phyloP scores from a whole-genome alignment of 2,888 invertebrate species.

The Lumbricus terrestris region DNA sequence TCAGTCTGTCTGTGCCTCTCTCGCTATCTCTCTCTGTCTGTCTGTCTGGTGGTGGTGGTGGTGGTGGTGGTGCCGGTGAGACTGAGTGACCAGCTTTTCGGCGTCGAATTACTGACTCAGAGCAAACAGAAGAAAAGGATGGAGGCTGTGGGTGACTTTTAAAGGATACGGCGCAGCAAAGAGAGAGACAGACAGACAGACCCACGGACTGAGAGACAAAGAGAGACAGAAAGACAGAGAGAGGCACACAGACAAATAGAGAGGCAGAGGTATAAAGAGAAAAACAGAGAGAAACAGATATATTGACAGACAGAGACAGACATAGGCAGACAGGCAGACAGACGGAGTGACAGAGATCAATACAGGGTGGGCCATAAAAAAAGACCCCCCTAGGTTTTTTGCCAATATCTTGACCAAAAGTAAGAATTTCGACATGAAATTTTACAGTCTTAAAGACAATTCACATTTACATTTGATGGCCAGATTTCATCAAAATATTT shows the following conservation, averaged over 20 bases:
- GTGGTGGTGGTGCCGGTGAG: not conserved
- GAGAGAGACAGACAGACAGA: not conserved
- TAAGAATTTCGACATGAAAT: too few relatives aligned
- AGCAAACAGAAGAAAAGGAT: not conserved
- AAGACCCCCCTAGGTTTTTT: too few relatives aligned
- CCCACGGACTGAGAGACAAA: not conserved
- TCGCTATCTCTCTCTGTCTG: too few relatives aligned
- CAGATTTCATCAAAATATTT: too few relatives aligned
- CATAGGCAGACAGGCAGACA: not conserved
- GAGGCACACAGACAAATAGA: not conserved
- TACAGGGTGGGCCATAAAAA: too few relatives aligned
- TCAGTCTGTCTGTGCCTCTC: too few relatives aligned
- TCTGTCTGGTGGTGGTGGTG: not conserved
- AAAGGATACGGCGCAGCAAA: not conserved
- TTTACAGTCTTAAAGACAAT: too few relatives aligned
- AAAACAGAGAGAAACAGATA: too few relatives aligned
- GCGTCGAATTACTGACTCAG: not conserved
- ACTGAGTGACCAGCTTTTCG: not conserved
- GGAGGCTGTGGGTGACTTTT: not conserved
- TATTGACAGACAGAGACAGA: not conserved
- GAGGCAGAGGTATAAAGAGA: not conserved
- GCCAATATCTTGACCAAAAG: too few relatives aligned
- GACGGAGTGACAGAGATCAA: not conserved
- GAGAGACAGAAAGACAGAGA: conserved; percentile 10
- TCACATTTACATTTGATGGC: too few relatives aligned